Conservation (phyloP, 2,888 invertebrate genomes). For the Azorinus chamasolen region DNA sequence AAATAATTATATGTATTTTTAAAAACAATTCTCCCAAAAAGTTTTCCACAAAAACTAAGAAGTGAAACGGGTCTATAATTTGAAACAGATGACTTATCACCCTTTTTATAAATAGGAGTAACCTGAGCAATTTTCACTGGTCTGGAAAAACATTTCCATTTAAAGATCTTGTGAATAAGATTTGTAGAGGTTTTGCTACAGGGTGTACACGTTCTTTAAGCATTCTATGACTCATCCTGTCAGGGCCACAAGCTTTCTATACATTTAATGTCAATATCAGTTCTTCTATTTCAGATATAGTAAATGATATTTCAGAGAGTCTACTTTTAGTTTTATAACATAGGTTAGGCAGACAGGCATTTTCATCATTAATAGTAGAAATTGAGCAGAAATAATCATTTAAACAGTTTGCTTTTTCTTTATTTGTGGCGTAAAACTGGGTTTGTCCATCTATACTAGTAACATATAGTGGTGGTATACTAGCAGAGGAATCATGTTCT, state of each 20-base stretch:
- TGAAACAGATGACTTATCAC: neutral
- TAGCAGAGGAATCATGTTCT: neutral
- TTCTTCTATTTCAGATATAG: neutral
- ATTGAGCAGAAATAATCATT: constrained; percentile 13
- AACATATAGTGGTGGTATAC: constrained; percentile 1
- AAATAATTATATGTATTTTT: constrained; percentile 19
- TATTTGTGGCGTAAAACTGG: neutral
- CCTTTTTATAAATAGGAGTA: constrained; percentile 16
- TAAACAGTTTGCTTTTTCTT: constrained; percentile 12
- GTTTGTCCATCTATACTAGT: neutral
- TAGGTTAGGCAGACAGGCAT: neutral
- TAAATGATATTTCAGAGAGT: neutral
- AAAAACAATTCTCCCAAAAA: constrained; percentile 12
- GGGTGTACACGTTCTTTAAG: neutral
- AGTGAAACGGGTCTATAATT: constrained; percentile 16
- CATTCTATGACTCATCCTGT: constrained; percentile 9
- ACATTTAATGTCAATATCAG: constrained; percentile 1
- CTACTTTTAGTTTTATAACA: neutral
- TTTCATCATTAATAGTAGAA: neutral
- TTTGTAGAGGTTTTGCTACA: neutral
- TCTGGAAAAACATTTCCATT: constrained; percentile 1
- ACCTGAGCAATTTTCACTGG: constrained; percentile 13
- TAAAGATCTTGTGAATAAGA: constrained; percentile 18
- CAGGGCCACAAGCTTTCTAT: constrained; percentile 15
- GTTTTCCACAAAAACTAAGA: constrained; percentile 13